Base-by-base conservation (phyloP, 1,140 invertebrate genomes). In the Drosophila mojavensis region DNA sequence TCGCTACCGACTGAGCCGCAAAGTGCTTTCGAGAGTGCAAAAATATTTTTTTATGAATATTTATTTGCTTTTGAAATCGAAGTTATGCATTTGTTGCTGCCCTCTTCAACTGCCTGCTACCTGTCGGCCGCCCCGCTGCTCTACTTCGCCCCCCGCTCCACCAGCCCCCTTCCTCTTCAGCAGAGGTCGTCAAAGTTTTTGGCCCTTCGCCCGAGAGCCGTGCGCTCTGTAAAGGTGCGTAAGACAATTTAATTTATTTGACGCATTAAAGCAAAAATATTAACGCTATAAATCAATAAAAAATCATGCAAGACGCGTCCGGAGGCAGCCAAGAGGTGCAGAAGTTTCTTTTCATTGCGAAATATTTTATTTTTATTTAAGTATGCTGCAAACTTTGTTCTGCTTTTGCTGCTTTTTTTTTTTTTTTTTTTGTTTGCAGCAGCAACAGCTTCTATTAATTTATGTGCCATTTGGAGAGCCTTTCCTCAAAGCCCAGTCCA, bases 211-310 rank as follows among this genome's bases (percentile, higher is more conserved):
- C 20, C 20, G 20, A 24, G 28, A 65, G 58, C 71, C 69, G 4
- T 3, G 51, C 39, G 15, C 75, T 47, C 36, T 15, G 43, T 65
- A 83, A 88, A 88, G 84, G 84, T 88, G 83, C 84, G 84, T 84
- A 88, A 89, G 84, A 89, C 84, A 89, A 89, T 89, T 89, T 89
- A 89, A 89, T 89, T 89, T 89, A 89, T 89, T 89, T 84, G 84
- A 89, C 79, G 84, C 84, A 89, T 89, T 89, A 89, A 84, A 89
- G 84, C 74, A 81, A 75, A 89, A 89, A 89, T 89, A 89, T 89
- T 89, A 89, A 78, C 81, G 84, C 84, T 74, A 89, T 89, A 89
- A 89, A 89, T 89, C 84, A 89, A 89, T 89, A 79, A 73, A 47
- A 75, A 74, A 72, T 67, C 66, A 75, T 68, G 45, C 33, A 30